phyloP scores from a whole-genome alignment of 1,140 invertebrate genomes.

The Tetragnatha versicolor region DNA sequence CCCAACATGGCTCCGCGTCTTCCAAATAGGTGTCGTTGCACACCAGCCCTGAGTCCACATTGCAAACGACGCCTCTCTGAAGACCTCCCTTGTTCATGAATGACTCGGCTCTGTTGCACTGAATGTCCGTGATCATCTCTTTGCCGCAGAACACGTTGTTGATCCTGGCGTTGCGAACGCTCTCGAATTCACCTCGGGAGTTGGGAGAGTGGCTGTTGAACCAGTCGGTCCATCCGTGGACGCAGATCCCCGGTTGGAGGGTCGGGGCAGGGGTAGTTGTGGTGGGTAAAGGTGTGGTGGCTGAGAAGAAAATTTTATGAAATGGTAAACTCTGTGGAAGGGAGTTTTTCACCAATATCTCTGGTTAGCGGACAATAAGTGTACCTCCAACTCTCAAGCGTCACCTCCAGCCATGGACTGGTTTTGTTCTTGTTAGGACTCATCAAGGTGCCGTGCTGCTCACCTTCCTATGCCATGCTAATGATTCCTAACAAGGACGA shows the following conservation, averaged over 20 bases:
- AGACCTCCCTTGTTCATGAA: constrained; percentile 41
- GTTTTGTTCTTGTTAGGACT: no score
- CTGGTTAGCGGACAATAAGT: no score
- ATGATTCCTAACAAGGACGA: no score
- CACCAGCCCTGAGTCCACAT: constrained; percentile 59
- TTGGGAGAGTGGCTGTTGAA: constrained; percentile 60
- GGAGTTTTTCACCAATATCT: no score
- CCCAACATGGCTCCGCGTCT: constrained; percentile 60
- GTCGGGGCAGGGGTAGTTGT: constrained; percentile 9
- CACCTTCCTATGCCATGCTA: no score
- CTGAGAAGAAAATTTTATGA: no score
- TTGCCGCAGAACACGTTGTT: constrained; percentile 59
- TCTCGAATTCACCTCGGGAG: constrained; percentile 47
- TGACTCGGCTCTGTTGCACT: constrained; percentile 58
- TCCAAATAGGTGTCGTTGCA: neutral
- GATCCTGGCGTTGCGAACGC: constrained; percentile 14
- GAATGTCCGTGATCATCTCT: constrained; percentile 60
- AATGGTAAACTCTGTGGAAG: no score
- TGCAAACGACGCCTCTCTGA: constrained; percentile 60
- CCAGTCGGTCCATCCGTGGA: constrained; percentile 62
- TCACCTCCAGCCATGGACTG: no score
- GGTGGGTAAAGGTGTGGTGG: neutral
- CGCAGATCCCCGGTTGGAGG: constrained; percentile 9
- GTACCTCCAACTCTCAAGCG: no score
- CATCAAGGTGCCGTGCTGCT: no score